phyloP scores from a whole-genome alignment of 2,113 vertebrate genomes.

The Pavo muticus region DNA sequence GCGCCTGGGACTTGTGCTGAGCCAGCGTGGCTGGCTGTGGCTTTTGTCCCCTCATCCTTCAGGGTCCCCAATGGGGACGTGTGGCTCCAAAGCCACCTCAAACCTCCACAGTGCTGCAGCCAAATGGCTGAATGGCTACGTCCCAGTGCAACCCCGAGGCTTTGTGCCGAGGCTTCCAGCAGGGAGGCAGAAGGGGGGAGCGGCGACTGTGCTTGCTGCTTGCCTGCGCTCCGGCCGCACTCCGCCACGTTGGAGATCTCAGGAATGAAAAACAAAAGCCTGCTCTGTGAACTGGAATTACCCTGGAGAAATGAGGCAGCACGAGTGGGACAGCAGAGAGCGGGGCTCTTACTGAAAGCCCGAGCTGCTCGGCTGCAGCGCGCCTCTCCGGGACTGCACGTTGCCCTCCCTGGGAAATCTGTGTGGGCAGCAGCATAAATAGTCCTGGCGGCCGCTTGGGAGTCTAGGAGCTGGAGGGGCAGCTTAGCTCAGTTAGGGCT shows the following conservation, averaged over 20 bases:
- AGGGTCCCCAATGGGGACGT: fast-evolving
- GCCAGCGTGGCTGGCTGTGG: too few species aligned
- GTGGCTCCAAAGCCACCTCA: neutral
- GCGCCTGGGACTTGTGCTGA: neutral
- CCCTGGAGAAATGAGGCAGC: neutral
- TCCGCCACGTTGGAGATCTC: neutral
- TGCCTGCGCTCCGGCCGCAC: fast-evolving
- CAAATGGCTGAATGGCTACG: neutral
- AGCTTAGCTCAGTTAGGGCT: neutral
- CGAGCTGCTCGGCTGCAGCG: neutral
- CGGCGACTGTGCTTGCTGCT: neutral
- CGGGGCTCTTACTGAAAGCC: neutral
- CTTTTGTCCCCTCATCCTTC: too few species aligned
- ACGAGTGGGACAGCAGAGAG: neutral
- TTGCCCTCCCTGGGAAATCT: slow-evolving; percentile 7
- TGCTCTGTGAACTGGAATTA: neutral
- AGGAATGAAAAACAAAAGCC: neutral
- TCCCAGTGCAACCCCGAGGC: neutral
- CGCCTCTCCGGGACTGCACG: neutral
- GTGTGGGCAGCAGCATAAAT: slow-evolving; percentile 30
- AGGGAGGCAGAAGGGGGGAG: neutral
- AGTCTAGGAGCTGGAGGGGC: neutral
- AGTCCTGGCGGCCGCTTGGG: slow-evolving; percentile 9
- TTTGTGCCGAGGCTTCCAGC: neutral
- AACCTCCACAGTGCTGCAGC: neutral